Evolutionary conservation across 2,797 vertebrate species (phyloP).

Genomic region (Denticeps clupeoides): DNA sequence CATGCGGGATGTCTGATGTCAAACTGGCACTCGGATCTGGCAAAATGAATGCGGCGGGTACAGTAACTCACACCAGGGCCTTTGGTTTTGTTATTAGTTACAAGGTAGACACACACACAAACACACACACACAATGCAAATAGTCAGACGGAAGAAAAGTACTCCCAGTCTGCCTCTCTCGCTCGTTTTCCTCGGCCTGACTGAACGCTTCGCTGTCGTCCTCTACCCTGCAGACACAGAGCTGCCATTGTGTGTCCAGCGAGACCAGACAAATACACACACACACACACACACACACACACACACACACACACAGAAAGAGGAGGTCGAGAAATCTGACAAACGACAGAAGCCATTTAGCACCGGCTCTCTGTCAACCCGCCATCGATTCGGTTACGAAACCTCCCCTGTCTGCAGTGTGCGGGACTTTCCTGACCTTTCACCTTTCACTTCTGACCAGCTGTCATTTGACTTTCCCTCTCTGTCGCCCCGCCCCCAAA

Average conservation of each 20-base stretch:
- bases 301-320: not conserved
- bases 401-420: constrained; percentile 36
- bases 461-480: constrained; percentile 49
- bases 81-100: too few species aligned
- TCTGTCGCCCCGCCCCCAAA: not conserved
- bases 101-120: not conserved
- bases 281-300: constrained; percentile 24
- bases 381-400: constrained; percentile 25
- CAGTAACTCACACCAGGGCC: too few species aligned
- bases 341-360: constrained; percentile 15
- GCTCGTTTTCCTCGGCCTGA: not conserved
- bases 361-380: not conserved
- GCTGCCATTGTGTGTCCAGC: constrained; percentile 14
- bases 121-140: not conserved
- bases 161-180: not conserved
- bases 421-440: constrained; percentile 41
- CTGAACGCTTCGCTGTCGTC: not conserved
- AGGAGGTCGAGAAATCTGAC: constrained; percentile 8
- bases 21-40: too few species aligned
- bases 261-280: constrained; percentile 16
- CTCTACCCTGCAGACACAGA: constrained; percentile 18
- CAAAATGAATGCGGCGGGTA: too few species aligned
- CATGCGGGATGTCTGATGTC: too few species aligned
- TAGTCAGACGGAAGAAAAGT: too few species aligned
- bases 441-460: constrained; percentile 42